Evolutionary conservation across 2,113 vertebrate genomes (phyloP).

Genomic region (Oceanites oceanicus): DNA sequence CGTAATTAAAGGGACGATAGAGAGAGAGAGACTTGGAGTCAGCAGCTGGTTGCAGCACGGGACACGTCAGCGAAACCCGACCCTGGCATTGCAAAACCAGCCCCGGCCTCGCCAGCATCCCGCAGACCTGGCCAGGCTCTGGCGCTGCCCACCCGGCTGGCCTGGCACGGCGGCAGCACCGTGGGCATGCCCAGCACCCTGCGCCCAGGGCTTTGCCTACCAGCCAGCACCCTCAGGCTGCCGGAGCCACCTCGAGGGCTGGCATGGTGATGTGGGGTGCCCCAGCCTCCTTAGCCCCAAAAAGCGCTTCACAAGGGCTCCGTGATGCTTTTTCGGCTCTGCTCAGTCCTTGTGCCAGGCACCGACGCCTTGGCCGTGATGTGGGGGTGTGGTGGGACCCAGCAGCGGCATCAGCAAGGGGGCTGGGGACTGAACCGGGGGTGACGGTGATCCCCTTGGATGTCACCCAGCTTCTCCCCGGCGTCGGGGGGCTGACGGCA

Average conservation of each 20-base stretch:
- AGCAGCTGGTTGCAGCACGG: constrained; percentile 46
- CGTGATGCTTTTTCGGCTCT: background rate
- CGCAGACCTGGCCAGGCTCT: background rate
- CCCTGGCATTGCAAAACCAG: constrained; percentile 67
- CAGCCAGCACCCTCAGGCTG: background rate
- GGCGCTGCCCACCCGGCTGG: background rate
- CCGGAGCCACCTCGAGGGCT: background rate
- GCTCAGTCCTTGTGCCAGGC: fast-evolving
- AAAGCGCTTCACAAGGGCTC: background rate
- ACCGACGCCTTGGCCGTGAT: background rate
- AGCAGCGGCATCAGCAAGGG: fast-evolving
- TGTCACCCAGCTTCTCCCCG: background rate
- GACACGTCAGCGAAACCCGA: constrained; percentile 77
- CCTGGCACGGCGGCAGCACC: background rate
- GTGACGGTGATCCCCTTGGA: background rate
- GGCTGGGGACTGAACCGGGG: background rate
- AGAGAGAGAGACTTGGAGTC: background rate
- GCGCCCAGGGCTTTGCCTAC: background rate
- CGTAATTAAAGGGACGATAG: constrained; percentile 53
- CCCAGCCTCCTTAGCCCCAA: too few species aligned
- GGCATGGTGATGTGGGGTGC: fast-evolving
- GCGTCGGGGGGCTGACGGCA: background rate
- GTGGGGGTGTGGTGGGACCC: fast-evolving
- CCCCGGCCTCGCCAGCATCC: constrained; percentile 10
- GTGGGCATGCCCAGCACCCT: fast-evolving